phyloP scores from a whole-genome alignment of 92 coral and sea anemone genomes.

The Heteractis magnifica region DNA sequence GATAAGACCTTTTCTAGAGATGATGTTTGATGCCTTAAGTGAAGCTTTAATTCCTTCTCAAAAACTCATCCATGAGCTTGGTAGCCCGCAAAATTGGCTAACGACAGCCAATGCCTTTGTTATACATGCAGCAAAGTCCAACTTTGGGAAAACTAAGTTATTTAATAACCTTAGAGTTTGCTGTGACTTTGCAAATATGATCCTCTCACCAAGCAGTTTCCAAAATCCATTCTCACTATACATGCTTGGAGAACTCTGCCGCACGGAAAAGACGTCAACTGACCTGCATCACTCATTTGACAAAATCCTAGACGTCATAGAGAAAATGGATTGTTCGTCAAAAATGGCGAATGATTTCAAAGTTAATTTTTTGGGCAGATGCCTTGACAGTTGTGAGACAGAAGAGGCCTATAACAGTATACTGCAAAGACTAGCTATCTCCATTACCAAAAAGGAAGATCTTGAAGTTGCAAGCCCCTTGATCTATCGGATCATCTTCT shows the following conservation, averaged over 20 bases:
- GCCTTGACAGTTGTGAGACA: conserved; percentile 21
- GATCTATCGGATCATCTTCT: conserved; percentile 43
- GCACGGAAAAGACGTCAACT: conserved; percentile 27
- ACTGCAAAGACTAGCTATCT: background rate
- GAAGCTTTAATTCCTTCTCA: conserved; percentile 66
- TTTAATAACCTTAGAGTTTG: conserved; percentile 68
- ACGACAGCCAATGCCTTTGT: conserved; percentile 53
- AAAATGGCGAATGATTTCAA: conserved; percentile 33
- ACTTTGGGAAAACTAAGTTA: conserved; percentile 34
- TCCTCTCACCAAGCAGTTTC: conserved; percentile 36
- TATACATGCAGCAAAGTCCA: conserved; percentile 53
- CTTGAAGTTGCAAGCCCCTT: conserved; percentile 45
- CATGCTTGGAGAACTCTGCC: conserved; percentile 47
- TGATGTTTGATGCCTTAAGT: conserved; percentile 51
- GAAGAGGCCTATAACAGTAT: conserved; percentile 18
- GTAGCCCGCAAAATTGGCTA: conserved; percentile 56
- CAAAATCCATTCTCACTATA: conserved; percentile 48
- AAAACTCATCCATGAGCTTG: conserved; percentile 24
- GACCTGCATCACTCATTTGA: conserved; percentile 59
- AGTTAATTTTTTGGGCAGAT: conserved; percentile 12
- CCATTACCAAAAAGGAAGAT: conserved; percentile 6
- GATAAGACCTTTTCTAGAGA: conserved; percentile 18
- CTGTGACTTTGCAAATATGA: conserved; percentile 60
- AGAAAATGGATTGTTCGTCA: conserved; percentile 19
- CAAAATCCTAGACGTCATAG: conserved; percentile 36